Percentiles rank a stretch among this genome's conserved stretches.
These are phyloP conservation scores for Nesogale talazaci DNA, from an alignment of 2,113 vertebrate genomes.

Conservation along the genomic window DNA sequence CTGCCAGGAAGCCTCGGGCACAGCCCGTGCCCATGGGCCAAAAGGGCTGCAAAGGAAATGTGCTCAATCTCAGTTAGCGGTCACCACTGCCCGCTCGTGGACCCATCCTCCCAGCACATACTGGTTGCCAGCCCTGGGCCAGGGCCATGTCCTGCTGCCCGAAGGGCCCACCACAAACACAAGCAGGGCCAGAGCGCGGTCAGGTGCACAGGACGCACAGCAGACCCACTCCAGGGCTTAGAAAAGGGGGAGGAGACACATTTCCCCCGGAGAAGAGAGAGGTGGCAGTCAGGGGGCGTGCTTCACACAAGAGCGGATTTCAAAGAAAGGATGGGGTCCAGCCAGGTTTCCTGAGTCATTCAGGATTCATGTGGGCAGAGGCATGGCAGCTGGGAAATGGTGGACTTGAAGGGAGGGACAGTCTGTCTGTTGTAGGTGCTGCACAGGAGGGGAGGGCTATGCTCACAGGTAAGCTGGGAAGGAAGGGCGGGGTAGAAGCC, in stretches of 20 bases:
- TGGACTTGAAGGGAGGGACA: background rate
- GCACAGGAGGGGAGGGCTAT: background rate
- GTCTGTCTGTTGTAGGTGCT: no score
- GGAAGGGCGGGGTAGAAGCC: background rate
- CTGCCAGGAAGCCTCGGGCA: slow-evolving; percentile 96
- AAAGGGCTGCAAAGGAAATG: slow-evolving; percentile 91
- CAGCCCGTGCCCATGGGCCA: slow-evolving; percentile 99
- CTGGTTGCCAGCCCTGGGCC: background rate
- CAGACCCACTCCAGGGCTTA: background rate
- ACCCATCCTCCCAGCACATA: background rate
- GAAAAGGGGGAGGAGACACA: background rate
- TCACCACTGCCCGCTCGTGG: rapidly evolving
- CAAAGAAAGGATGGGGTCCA: background rate
- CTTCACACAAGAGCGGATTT: background rate
- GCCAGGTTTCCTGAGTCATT: background rate
- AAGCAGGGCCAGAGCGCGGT: background rate
- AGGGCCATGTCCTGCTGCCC: background rate
- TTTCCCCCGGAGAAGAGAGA: background rate
- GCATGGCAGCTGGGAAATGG: background rate
- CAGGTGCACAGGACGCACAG: rapidly evolving
- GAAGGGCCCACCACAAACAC: background rate
- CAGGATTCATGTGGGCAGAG: background rate
- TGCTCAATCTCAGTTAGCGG: background rate
- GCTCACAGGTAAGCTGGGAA: background rate
- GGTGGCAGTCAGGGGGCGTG: background rate